Evolutionary conservation across 2,113 vertebrate species (phyloP).

Genomic region (Pionites leucogaster): DNA sequence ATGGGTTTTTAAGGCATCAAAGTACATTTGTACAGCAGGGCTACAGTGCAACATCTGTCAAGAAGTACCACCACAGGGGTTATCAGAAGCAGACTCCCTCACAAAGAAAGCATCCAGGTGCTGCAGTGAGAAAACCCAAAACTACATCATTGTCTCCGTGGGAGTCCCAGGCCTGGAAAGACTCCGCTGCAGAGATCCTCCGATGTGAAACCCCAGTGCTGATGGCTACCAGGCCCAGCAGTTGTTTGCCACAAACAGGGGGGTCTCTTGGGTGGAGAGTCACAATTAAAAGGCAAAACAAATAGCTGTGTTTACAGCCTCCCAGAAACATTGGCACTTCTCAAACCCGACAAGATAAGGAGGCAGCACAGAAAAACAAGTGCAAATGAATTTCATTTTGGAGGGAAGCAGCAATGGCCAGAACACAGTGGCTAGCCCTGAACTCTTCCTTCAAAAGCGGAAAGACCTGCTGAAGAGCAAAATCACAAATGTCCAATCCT

Average conservation of each 20-base stretch:
- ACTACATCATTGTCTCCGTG: neutral
- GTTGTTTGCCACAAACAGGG: neutral
- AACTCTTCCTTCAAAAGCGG: conserved; percentile 5
- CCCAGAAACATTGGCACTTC: neutral
- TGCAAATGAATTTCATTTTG: neutral
- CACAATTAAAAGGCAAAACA: conserved; percentile 14
- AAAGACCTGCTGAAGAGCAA: conserved; percentile 48
- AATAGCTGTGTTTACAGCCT: neutral
- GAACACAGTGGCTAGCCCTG: neutral
- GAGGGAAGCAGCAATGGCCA: conserved; percentile 18
- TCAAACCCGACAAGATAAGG: neutral
- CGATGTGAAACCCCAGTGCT: neutral
- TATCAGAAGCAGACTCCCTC: neutral
- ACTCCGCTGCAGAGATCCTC: neutral
- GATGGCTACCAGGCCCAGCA: neutral
- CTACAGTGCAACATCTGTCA: neutral
- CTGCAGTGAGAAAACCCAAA: neutral
- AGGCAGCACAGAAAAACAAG: neutral
- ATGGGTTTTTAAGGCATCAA: neutral
- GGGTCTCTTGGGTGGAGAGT: neutral
- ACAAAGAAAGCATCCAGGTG: neutral
- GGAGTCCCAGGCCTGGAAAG: neutral
- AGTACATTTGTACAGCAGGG: neutral
- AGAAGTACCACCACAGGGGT: neutral
- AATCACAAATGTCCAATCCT: neutral